Evolutionary conservation across 2,113 vertebrate genomes (phyloP), one percentile per base, ranked within the genome.

Genomic region (Vombatus ursinus): DNA sequence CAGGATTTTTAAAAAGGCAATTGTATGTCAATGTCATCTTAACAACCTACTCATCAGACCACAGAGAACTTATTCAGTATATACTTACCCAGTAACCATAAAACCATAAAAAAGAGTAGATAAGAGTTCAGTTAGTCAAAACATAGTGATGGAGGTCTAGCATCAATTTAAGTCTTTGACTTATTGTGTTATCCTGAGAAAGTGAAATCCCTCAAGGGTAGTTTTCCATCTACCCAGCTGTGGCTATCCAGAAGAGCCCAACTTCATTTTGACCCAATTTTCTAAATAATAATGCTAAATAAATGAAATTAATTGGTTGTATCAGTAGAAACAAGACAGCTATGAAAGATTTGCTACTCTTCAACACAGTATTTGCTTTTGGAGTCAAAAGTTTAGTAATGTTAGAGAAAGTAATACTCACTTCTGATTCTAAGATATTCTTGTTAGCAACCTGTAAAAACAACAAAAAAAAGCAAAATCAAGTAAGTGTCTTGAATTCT

Each of bases 371-470:
- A 3, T n/a, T 68, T 37, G 61, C 37, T 68, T 68, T 68, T 57
- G 57, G 10, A 28, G 28, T 31, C 1, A 77, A 77, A 77, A 77
- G 37, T 77, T 19, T 37, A 77, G 37, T 77, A 37, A 77, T 77
- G 37, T 77, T 22, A n/a, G 61, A n/a, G 31, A n/a, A 77, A 77
- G 14, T 19, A 77, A n/a, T 77, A 77, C 37, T 77, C 14, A 77
- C 61, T n/a, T 2, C 14, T 37, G 3, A 0, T 68, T 19, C 3
- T n/a, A 6, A 0, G 12, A 19, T 2, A 77, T 4, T 77, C 5
- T n/a, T n/a, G 14, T n/a, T 37, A 77, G 1, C 1, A 19, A n/a
- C 14, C 61, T 77, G 61, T 19, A 77, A n/a, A 37, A 68, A 68
- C 31, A 77, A 77, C 31, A n/a, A 77, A n/a, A 77, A 77, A 77